Evolutionary conservation across 2,888 invertebrate species (phyloP), one percentile per base, ranked within the genome.

Genomic region (Mimas tiliae): DNA sequence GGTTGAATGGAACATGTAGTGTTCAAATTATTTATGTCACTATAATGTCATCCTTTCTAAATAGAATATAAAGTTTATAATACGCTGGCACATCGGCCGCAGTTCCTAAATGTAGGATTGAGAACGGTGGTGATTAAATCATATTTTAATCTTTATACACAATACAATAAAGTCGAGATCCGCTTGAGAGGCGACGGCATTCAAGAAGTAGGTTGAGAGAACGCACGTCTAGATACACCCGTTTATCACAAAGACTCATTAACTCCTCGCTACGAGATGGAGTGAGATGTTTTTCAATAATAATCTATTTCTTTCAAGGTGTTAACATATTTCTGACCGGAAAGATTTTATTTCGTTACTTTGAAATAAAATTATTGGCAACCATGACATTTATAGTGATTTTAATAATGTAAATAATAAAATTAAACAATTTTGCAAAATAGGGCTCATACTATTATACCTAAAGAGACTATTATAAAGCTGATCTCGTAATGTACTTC

Each of bases 161-260:
- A 82, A 74, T 74, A 72, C 66, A 71, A 84, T 91, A 91, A 84
- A 83, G 91, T 89, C 72, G 79, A 79, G 79, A 87, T 88, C 87
- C 78, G 84, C 77, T 77, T 84, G 83, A 78, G 76, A 76, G 73
- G 76, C 75, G 68, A 73, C 87, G 88, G 81, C 90, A 91, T 91
- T 91, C 86, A 87, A 87, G 84, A 92, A 90, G 91, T 92, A 91
- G 92, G 93, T 91, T 92, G 91, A 91, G 89, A 90, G 89, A 90
- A 91, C 89, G 87, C 89, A 88, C 86, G 85, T 86, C 86, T 87
- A 87, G 85, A 82, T 87, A 89, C 84, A 86, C 87, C 86, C 88
- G 91, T 88, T 89, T 87, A 91, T 91, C 88, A 91, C 87, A 86
- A 86, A 90, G 89, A 86, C 88, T 89, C 88, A 91, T 90, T 90